Evolutionary conservation across 30 jellyfish, hydroid and myxozoan species (phyloP), one percentile per base, ranked within the genome.

Genomic region (Hydractinia symbiolongicarpus): DNA sequence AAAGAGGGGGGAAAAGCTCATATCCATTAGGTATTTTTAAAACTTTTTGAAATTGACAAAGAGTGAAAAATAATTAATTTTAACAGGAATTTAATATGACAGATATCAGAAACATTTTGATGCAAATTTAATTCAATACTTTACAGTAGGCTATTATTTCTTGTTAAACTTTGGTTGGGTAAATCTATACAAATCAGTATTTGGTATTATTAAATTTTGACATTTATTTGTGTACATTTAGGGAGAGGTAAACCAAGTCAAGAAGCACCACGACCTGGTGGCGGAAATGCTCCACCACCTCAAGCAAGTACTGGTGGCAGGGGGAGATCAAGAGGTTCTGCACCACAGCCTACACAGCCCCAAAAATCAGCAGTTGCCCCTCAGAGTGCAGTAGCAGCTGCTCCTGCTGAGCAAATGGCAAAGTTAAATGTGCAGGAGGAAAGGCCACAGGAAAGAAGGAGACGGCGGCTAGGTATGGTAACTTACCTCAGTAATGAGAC

Each of bases 291-390:
- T 13, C 92, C 91, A 4, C 95, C 82, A 52, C 52, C 84, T 6
- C 86, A 62, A 17, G 82, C 86, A 55, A 84, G 53, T 57, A 85
- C 86, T 55, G 62, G 60, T 81, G 95, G 96, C 8, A 70, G 95
- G 19, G 97, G 95, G 5, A 72, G 97, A 57, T 85, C 96, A 55
- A 58, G 97, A 52, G 95, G 90, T 40, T 79, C 67, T 7, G 73
- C 90, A 14, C 81, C 89, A 3, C 89, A 79, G 73, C 80, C 88
- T 11, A 84, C 79, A 20, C 79, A 81, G 40, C 83, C 87, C 19
- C 81, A 84, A 21, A 54, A 87, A 52, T 62, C 96, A 4, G 74
- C 78, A 10, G 67, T 84, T 4, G 79, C 95, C 15, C 83, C 49
- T 40, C 95, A 61, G 44, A 68, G 61, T 21, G 9, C 40, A 19